Evolutionary conservation across 2,797 vertebrate species (phyloP), one percentile per base, ranked within the genome.

Genomic region (Chiloscyllium punctatum): DNA sequence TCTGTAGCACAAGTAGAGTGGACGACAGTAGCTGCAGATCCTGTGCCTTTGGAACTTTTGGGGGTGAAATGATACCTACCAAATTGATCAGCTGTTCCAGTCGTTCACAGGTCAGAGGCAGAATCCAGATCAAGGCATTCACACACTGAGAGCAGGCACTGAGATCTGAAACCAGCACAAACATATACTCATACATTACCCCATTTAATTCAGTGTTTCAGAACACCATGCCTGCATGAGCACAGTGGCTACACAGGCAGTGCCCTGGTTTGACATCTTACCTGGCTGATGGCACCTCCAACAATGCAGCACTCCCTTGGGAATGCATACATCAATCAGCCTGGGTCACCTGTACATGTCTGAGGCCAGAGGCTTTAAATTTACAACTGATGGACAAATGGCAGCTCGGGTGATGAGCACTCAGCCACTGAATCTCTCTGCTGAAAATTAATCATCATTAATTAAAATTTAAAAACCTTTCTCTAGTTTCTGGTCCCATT

Each of bases 51-150:
- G 57, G 57, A 57, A 57, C 57, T 57, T 62, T 9, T 62, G 48
- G 42, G 9, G 30, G 9, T 51, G 48, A 53, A n/a, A 77, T 95
- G 13, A 16, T 51, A 95, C 94, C 15, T 95, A 95, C 94, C 71
- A 95, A 77, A 33, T 30, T 72, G 51, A 95, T 95, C 71, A 95
- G 94, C 71, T 74, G 94, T 48, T 95, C 94, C 71, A 95, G 48
- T 27, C 30, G 53, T 13, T 95, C 94, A 51, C 69, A 51, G 30
- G 42, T 74, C 94, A 95, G 30, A 13, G 94, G 94, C 48, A 72
- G 48, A 27, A 95, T 95, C 94, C 94, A 95, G 71, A 74, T 95
- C 57, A 95, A 95, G 25, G 94, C 94, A 33, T 95, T 95, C 37
- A 95, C 51, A 95, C 94, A 95, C 42, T 95, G 69, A 33, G 42